Conservation (phyloP, 2,797 vertebrate species). For the Sebastes diploproa region DNA sequence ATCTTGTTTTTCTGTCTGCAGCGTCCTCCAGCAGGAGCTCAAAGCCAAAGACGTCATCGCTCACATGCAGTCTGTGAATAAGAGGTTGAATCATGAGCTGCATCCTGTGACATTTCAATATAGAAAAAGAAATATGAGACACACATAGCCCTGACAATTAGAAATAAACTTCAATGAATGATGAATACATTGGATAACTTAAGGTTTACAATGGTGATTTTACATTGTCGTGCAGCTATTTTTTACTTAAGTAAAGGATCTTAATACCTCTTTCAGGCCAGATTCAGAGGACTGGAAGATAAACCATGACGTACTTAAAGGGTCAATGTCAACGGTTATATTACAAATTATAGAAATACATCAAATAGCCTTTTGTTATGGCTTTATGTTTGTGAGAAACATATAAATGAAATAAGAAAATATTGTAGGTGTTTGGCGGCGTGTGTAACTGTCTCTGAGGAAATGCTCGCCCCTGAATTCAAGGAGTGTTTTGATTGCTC, state of each 20-base stretch:
- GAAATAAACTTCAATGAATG: neutral
- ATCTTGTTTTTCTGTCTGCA: neutral
- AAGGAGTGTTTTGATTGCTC: conserved; percentile 28
- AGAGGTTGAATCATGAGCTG: conserved; percentile 40
- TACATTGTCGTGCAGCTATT: neutral
- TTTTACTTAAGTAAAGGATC: neutral
- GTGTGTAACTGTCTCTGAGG: neutral
- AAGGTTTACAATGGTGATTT: neutral
- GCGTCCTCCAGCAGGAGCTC: conserved; percentile 38
- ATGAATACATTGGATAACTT: neutral
- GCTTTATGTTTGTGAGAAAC: neutral
- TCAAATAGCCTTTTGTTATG: neutral
- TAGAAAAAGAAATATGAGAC: neutral
- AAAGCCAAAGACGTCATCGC: conserved; percentile 37
- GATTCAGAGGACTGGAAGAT: neutral
- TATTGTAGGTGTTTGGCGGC: neutral
- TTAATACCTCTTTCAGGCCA: neutral
- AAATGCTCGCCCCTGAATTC: conserved; percentile 8
- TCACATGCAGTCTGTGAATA: conserved; percentile 32
- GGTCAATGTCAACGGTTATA: neutral
- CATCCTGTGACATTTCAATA: conserved; percentile 11
- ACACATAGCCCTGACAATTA: neutral
- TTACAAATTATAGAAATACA: neutral
- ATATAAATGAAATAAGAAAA: neutral
- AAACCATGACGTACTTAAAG: neutral